Conservation (phyloP, 2,113 vertebrate genomes). For the Tetrao urogallus region DNA sequence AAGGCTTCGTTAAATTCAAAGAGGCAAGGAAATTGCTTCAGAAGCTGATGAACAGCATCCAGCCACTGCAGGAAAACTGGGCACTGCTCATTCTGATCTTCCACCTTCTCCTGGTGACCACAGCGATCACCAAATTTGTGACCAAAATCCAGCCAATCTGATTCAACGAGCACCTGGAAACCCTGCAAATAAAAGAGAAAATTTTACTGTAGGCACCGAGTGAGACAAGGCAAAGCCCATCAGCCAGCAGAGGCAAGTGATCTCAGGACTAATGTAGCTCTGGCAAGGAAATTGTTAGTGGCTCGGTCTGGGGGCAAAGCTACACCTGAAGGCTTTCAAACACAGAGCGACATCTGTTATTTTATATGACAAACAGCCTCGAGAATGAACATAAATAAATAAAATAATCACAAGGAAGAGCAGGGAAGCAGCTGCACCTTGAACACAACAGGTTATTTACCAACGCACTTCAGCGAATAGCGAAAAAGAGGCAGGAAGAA, state of each 20-base stretch:
- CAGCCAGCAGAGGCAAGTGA: not conserved
- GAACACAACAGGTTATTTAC: not conserved
- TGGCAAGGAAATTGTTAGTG: not conserved
- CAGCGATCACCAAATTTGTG: slow-evolving; percentile 99
- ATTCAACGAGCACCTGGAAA: slow-evolving; percentile 97
- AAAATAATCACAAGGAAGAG: not conserved
- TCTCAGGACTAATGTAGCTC: not conserved
- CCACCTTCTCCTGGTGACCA: slow-evolving; percentile 94
- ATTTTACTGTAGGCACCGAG: fast-evolving
- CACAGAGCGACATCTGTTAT: not conserved
- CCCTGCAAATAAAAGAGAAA: slow-evolving; percentile 78
- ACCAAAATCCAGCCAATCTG: slow-evolving; percentile 95
- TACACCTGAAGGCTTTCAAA: not conserved
- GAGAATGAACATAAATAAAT: not conserved
- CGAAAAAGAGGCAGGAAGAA: not conserved
- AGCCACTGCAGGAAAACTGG: slow-evolving; percentile 99
- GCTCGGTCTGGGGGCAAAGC: not conserved
- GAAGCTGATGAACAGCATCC: slow-evolving; percentile 95
- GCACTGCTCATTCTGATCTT: slow-evolving; percentile 96
- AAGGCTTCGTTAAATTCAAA: slow-evolving; percentile 99
- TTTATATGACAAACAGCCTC: not conserved
- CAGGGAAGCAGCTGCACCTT: not conserved
- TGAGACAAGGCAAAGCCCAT: not conserved
- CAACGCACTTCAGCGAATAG: not conserved
- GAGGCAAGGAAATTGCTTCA: slow-evolving; percentile 97